A percentile compares a stretch with the other conserved stretches of the same genome.
Evolutionary conservation across 2,797 vertebrate species (phyloP).

Genomic region (Carapus acus): DNA sequence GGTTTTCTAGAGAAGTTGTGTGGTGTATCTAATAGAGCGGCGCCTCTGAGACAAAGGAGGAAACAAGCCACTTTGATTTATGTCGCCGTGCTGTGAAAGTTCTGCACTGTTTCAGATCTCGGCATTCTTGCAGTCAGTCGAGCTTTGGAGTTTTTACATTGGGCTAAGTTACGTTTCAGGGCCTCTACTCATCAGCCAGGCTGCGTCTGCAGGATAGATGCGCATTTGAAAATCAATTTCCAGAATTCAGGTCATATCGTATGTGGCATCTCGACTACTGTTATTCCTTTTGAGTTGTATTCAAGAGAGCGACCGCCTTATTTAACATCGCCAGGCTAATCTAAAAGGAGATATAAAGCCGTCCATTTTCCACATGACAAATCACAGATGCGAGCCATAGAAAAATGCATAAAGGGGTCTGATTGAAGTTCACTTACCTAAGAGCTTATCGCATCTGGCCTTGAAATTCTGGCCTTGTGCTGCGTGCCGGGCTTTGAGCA

Average conservation of each 20-base stretch:
- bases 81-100: conserved; percentile 35
- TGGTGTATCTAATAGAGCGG: conserved; percentile 25
- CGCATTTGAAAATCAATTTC: conserved; percentile 26
- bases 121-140: conserved; percentile 7
- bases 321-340: conserved; percentile 16
- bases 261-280: conserved; percentile 21
- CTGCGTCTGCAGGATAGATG: not conserved
- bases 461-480: conserved; percentile 39
- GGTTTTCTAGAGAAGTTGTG: not conserved
- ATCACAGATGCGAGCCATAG: conserved; percentile 36
- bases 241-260: conserved; percentile 11
- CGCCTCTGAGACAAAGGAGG: conserved; percentile 31
- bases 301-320: conserved; percentile 7
- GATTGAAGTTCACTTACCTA: conserved; percentile 37
- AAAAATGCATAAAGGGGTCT: conserved; percentile 25
- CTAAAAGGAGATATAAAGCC: conserved; percentile 22
- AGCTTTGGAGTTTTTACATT: conserved; percentile 19
- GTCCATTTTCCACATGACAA: conserved; percentile 47
- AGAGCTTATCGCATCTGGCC: conserved; percentile 43
- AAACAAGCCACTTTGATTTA: conserved; percentile 43
- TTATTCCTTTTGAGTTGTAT: conserved; percentile 21
- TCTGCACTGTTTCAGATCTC: conserved; percentile 36
- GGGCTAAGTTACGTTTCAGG: conserved; percentile 6
- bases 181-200: conserved; percentile 23
- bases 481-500: conserved; percentile 23